Evolutionary conservation across 2,888 invertebrate species (phyloP).

Genomic region (Agonopterix subpropinquella): DNA sequence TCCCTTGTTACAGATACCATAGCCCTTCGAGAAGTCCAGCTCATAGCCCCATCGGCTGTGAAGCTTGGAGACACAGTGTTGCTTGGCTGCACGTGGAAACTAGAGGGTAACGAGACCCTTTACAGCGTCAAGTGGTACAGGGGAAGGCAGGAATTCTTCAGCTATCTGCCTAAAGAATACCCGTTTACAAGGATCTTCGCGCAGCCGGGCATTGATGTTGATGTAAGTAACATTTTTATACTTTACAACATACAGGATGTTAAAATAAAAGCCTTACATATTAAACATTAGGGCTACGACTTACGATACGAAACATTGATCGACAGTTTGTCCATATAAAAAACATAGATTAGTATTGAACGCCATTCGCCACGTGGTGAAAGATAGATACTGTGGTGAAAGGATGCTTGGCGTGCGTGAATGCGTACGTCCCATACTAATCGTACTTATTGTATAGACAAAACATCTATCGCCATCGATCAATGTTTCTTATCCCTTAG

Average conservation of each 20-base stretch:
- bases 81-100: constrained; percentile 83
- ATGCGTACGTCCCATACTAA: too few species aligned
- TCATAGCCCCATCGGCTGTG: constrained; percentile 83
- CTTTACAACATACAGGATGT: not conserved
- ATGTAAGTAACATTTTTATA: constrained; percentile 75
- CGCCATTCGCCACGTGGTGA: too few species aligned
- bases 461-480: too few species aligned
- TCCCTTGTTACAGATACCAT: constrained; percentile 63
- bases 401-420: too few species aligned
- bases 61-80: constrained; percentile 82
- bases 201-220: constrained; percentile 79
- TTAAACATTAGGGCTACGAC: too few species aligned
- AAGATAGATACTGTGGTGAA: too few species aligned
- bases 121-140: constrained; percentile 91
- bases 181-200: constrained; percentile 85
- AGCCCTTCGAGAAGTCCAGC: constrained; percentile 79
- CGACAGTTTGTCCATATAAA: too few species aligned
- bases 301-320: too few species aligned
- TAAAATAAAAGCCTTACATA: too few species aligned
- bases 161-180: constrained; percentile 85
- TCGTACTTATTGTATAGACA: too few species aligned
- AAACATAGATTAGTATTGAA: too few species aligned
- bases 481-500: too few species aligned
- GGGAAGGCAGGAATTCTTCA: constrained; percentile 84
- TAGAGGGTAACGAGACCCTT: constrained; percentile 81